These are phyloP conservation scores for Todiramphus saurophagus DNA, from an alignment of 2,113 vertebrate species.

Conservation along the genomic window DNA sequence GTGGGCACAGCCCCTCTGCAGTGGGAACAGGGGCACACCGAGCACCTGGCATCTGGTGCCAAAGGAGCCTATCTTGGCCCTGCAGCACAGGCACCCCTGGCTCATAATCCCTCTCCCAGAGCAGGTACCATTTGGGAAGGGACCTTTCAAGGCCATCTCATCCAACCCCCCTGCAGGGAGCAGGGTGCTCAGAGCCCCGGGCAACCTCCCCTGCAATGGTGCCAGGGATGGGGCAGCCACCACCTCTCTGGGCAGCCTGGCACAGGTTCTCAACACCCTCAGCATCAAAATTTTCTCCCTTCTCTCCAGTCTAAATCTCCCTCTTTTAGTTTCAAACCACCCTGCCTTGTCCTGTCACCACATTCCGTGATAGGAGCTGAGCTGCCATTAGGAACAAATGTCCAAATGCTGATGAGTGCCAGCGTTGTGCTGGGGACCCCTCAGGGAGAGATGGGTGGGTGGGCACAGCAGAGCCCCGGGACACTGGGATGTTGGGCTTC, in stretches of 20 bases:
- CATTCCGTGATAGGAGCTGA: not conserved
- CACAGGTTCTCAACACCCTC: not conserved
- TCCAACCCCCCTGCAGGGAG: no score
- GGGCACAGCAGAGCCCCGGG: fast-evolving
- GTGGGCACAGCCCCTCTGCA: no score
- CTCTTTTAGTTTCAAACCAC: not conserved
- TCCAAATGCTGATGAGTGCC: not conserved
- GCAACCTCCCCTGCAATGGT: not conserved
- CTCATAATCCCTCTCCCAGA: no score
- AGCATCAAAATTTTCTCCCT: not conserved
- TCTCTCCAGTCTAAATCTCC: not conserved
- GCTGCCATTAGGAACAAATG: not conserved
- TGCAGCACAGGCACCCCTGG: no score
- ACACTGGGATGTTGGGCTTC: fast-evolving
- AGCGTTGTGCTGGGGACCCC: not conserved
- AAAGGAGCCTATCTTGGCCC: no score
- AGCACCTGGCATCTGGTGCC: no score
- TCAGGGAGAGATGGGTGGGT: not conserved
- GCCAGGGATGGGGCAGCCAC: not conserved
- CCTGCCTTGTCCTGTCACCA: not conserved
- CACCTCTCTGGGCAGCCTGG: not conserved
- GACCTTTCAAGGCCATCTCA: no score
- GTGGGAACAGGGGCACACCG: no score
- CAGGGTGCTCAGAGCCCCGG: not conserved
- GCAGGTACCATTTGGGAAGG: no score